These are phyloP conservation scores for Hirudo medicinalis DNA, from an alignment of 1,140 invertebrate species.

Conservation along the genomic window DNA sequence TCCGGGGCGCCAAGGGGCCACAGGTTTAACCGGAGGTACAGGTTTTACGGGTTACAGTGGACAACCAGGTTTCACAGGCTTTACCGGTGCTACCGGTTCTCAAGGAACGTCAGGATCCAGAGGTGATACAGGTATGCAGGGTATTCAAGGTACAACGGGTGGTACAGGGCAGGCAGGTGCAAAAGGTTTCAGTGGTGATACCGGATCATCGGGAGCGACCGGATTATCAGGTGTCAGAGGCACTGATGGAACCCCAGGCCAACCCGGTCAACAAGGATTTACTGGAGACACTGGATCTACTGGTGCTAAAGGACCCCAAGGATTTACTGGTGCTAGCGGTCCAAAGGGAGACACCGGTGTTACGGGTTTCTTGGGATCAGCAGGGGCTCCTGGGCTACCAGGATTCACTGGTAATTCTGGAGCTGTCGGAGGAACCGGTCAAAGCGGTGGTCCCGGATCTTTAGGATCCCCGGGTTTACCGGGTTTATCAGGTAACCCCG, in stretches of 20 bases:
- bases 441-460: neutral
- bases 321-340: conserved; percentile 19
- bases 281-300: conserved; percentile 11
- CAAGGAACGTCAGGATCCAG: neutral
- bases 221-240: conserved; percentile 22
- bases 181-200: conserved; percentile 17
- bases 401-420: conserved; percentile 15
- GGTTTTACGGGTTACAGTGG: conserved; percentile 6
- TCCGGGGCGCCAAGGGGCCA: neutral
- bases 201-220: conserved; percentile 17
- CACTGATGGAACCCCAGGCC: conserved; percentile 17
- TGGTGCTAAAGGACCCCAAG: conserved; percentile 19
- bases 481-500: conserved; percentile 1
- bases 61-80: neutral
- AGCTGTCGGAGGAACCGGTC: neutral
- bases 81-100: conserved; percentile 10
- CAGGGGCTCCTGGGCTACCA: conserved; percentile 11
- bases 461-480: neutral
- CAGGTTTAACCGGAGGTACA: neutral
- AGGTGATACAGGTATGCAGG: neutral
- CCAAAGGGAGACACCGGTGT: conserved; percentile 7
- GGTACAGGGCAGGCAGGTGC: conserved; percentile 18
- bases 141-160: conserved; percentile 13
- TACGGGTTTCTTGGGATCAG: conserved; percentile 2
- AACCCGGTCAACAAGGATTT: conserved; percentile 18